Evolutionary conservation across 2,888 invertebrate genomes (phyloP), one percentile per base, ranked within the genome.

Genomic region (Phlogophora meticulosa): DNA sequence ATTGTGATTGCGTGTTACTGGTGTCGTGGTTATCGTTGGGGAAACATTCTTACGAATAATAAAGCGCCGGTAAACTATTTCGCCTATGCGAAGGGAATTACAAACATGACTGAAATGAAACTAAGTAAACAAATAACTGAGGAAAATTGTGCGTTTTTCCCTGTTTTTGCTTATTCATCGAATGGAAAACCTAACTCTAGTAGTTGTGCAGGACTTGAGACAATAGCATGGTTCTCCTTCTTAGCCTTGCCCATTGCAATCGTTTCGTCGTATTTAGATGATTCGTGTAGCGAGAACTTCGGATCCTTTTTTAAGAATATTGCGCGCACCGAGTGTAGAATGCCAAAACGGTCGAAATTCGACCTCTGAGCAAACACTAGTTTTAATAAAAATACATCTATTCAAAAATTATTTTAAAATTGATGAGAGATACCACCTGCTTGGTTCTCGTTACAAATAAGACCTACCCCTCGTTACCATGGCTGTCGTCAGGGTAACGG

Each of bases 81-180:
- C 13, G 4, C 22, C 10, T 43, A 42, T 46, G 0, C 24, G 11
- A 75, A 51, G 32, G 43, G 49, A 48, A 52, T 36, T 72, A n/a
- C 28, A 62, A 42, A 7, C 24, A 5, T 34, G 3, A n/a, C n/a
- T n/a, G n/a, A n/a, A n/a, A n/a, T n/a, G n/a, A n/a, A 75, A 56
- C 20, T 34, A 48, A 4, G 32, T 63, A 53, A 76, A 58, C 20
- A 58, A 59, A 48, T 34, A 52, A 43, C 20, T 38, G 13, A 48
- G 64, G 32, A 74, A 55, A 73, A 77, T 5, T 46, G 0, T 45
- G 38, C 38, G 45, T 15, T 72, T 69, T 72, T 32, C 63, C 34
- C 11, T 34, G 40, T 62, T 72, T 68, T 45, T 34, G 13, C 40
- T 46, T 5, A 55, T 71, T 58, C 48, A 3, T n/a, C 20, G 48